These are phyloP conservation scores for Ctena decussata DNA, from an alignment of 2,888 invertebrate genomes.

Conservation along the genomic window DNA sequence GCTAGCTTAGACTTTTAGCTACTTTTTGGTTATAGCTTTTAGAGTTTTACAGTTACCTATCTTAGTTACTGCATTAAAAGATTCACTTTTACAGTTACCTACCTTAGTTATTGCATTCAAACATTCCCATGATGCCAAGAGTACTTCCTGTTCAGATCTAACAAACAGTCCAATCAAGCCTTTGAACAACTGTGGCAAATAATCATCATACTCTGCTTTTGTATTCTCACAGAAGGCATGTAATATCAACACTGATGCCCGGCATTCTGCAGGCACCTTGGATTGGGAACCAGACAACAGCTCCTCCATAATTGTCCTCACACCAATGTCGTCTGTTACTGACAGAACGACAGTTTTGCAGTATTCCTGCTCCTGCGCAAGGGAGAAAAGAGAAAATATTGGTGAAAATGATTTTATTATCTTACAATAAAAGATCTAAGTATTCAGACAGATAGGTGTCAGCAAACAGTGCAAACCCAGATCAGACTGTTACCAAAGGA, in stretches of 20 bases:
- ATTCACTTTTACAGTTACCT: not conserved
- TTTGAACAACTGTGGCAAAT: conserved; percentile 95
- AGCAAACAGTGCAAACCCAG: too few relatives aligned
- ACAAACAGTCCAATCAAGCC: conserved; percentile 95
- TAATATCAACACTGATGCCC: conserved; percentile 95
- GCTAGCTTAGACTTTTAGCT: too few relatives aligned
- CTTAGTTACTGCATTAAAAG: too few relatives aligned
- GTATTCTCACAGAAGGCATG: conserved; percentile 96
- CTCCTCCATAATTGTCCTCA: conserved; percentile 95
- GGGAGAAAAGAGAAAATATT: not conserved
- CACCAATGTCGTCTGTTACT: conserved; percentile 93
- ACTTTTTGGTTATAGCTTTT: too few relatives aligned
- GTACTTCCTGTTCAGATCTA: conserved; percentile 93
- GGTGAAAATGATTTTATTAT: too few relatives aligned
- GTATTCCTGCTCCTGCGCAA: conserved; percentile 92
- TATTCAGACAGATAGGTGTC: too few relatives aligned
- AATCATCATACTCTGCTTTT: conserved; percentile 94
- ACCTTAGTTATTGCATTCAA: conserved; percentile 95
- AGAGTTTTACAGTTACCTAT: too few relatives aligned
- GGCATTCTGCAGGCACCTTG: conserved; percentile 89
- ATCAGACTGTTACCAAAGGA: too few relatives aligned
- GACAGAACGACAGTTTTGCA: conserved; percentile 97
- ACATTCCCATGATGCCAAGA: conserved; percentile 96
- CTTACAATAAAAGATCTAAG: too few relatives aligned
- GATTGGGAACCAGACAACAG: conserved; percentile 91